A percentile compares a stretch with the other conserved stretches of the same genome.
phyloP scores from a whole-genome alignment of 2,888 invertebrate species.

The Athripsodes cinereus region DNA sequence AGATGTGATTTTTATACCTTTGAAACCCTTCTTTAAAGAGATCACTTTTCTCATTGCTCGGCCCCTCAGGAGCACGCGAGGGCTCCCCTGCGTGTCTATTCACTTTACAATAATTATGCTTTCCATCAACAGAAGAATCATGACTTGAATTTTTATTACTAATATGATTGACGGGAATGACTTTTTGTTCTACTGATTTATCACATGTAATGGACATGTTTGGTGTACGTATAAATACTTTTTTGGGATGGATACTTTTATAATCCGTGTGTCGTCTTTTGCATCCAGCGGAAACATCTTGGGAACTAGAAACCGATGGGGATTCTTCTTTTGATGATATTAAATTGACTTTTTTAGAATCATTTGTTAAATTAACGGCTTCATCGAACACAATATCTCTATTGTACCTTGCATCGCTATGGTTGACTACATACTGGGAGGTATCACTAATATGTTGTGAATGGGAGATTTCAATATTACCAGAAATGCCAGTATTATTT shows the following conservation, averaged over 20 bases:
- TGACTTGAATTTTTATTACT: neutral
- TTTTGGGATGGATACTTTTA: conserved; percentile 25
- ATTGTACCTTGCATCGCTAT: neutral
- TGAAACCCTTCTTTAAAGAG: neutral
- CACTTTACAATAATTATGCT: neutral
- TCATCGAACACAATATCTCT: neutral
- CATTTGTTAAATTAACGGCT: neutral
- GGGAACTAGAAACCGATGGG: neutral
- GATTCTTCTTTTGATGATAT: neutral
- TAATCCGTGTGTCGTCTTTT: conserved; percentile 19
- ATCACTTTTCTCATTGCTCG: neutral
- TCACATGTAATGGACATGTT: conserved; percentile 6
- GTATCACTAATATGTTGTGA: neutral
- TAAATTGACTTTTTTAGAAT: neutral
- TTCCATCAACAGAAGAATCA: conserved; percentile 1
- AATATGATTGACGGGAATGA: neutral
- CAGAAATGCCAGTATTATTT: too few species aligned
- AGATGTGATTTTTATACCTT: neutral
- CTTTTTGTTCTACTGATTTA: conserved; percentile 5
- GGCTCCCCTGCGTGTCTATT: too few species aligned
- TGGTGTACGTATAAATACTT: conserved; percentile 20
- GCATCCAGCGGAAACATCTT: neutral
- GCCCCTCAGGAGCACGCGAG: neutral
- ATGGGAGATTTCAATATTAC: neutral
- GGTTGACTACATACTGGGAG: neutral